Conservation (phyloP, 2,888 invertebrate genomes). For the Urechis unicinctus region DNA sequence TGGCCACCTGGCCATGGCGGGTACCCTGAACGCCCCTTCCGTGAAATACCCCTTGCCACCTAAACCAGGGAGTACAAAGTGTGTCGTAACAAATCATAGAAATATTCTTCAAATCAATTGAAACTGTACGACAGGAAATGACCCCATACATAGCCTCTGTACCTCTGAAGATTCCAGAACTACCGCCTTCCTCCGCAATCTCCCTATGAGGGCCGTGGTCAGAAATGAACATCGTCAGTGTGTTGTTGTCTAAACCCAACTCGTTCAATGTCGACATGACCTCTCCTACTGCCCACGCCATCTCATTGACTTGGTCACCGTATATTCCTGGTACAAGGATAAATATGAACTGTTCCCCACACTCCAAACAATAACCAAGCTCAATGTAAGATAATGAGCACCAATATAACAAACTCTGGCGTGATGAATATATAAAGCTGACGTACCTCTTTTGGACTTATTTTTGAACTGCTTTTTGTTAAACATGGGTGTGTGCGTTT, state of each 20-base stretch:
- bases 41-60: conserved; percentile 14
- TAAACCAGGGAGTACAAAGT: neutral
- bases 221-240: neutral
- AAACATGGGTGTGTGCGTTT: conserved; percentile 19
- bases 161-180: neutral
- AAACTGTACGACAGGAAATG: neutral
- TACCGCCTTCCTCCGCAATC: neutral
- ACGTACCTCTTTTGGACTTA: conserved; percentile 16
- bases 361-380: too few relatives aligned
- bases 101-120: too few relatives aligned
- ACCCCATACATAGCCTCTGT: neutral
- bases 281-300: conserved; percentile 1
- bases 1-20: conserved; percentile 16
- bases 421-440: too few relatives aligned
- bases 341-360: too few relatives aligned
- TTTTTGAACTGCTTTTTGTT: conserved; percentile 8
- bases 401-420: too few relatives aligned
- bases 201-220: conserved; percentile 3
- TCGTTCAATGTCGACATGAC: neutral
- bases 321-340: conserved; percentile 2
- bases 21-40: conserved; percentile 16
- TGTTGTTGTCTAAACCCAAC: neutral
- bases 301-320: conserved; percentile 4
- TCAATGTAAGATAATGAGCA: too few relatives aligned
- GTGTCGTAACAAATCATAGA: too few relatives aligned